A percentile compares a stretch with the other conserved stretches of the same genome.
Conservation (phyloP, 2,888 invertebrate species). For the Tenthredo mesomela region DNA sequence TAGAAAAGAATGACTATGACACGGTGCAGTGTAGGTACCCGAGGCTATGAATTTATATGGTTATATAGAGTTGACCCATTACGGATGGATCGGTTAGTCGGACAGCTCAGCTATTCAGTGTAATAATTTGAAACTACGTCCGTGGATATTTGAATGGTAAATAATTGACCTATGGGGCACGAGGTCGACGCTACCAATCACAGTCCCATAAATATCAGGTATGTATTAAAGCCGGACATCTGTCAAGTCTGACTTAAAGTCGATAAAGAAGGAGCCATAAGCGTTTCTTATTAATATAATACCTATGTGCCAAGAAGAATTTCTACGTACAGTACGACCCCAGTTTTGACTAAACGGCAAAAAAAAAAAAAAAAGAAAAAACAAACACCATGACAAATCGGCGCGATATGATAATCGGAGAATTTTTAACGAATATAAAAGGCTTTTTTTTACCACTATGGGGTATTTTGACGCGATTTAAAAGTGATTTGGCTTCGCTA, state of each 20-base stretch:
- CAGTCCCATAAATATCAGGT: constrained; percentile 40
- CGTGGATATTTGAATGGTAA: constrained; percentile 31
- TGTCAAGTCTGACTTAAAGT: constrained; percentile 32
- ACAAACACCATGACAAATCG: background rate
- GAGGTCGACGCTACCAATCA: constrained; percentile 47
- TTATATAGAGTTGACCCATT: constrained; percentile 44
- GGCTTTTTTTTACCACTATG: background rate
- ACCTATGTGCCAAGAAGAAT: background rate
- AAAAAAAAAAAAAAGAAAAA: no score
- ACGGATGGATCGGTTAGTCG: constrained; percentile 13
- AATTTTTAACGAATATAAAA: background rate
- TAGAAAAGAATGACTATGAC: background rate
- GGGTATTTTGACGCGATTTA: constrained; percentile 7
- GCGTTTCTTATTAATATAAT: background rate
- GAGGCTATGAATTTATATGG: constrained; percentile 35
- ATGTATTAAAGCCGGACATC: constrained; percentile 27
- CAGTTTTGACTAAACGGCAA: background rate
- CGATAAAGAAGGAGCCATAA: background rate
- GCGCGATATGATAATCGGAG: background rate
- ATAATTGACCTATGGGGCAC: constrained; percentile 25
- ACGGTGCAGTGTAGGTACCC: background rate
- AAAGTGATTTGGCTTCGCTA: constrained; percentile 9
- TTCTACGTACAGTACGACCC: background rate
- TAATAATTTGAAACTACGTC: constrained; percentile 40
- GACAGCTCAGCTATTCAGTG: constrained; percentile 25